Evolutionary conservation across 2,113 vertebrate species (phyloP).

Genomic region (Pseudopodoces humilis): DNA sequence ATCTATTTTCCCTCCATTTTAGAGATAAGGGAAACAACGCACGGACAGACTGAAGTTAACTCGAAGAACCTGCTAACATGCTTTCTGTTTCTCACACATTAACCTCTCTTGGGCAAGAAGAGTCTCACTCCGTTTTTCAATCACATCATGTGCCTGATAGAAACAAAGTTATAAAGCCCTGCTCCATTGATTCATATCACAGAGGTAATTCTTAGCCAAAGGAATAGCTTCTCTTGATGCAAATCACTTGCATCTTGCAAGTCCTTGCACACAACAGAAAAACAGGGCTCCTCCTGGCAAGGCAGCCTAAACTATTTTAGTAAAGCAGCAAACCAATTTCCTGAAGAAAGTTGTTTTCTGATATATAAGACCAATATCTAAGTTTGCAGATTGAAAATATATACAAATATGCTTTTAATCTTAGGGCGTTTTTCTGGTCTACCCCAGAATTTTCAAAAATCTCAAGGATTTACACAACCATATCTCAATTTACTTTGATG

Average conservation of each 20-base stretch:
- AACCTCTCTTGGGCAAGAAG: background rate
- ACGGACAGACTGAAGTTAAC: background rate
- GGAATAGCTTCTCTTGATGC: background rate
- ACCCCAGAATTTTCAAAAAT: background rate
- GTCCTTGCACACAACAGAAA: background rate
- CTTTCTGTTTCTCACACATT: background rate
- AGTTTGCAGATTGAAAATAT: background rate
- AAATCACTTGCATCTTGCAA: too few relatives aligned
- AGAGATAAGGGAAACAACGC: background rate
- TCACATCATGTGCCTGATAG: background rate
- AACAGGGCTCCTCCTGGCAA: background rate
- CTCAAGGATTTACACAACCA: background rate
- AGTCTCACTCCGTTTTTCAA: background rate
- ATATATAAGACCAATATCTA: background rate
- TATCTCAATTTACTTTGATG: background rate
- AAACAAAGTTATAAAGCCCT: background rate
- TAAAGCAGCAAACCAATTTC: background rate
- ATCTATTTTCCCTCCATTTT: background rate
- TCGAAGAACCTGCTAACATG: background rate
- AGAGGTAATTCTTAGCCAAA: background rate
- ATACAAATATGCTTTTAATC: background rate
- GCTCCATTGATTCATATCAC: background rate
- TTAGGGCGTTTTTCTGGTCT: background rate
- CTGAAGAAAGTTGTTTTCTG: background rate
- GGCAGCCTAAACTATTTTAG: background rate